phyloP scores from a whole-genome alignment of 2,797 vertebrate genomes.

The Sebastes trivittatus region DNA sequence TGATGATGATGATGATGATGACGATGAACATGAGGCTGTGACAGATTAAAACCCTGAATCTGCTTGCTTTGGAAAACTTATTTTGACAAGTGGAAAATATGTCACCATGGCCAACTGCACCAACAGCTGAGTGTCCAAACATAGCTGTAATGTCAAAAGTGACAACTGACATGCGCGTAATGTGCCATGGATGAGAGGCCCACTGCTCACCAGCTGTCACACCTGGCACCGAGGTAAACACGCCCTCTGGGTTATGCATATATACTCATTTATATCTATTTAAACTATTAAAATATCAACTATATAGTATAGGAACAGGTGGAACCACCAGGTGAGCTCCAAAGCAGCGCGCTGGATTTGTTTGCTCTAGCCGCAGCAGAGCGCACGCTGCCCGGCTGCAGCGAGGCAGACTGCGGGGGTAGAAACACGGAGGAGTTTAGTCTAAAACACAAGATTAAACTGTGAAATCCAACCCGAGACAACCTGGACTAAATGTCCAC shows the following conservation, averaged over 20 bases:
- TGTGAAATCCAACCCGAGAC: not conserved
- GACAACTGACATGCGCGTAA: slow-evolving; percentile 21
- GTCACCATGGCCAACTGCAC: not conserved
- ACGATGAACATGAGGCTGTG: not conserved
- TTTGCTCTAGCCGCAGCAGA: slow-evolving; percentile 41
- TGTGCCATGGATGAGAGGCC: not conserved
- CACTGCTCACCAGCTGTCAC: slow-evolving; percentile 42
- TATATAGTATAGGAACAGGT: fast-evolving
- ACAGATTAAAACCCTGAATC: not conserved
- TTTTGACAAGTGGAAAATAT: not conserved
- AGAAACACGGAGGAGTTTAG: not conserved
- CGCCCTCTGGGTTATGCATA: fast-evolving
- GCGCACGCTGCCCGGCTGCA: slow-evolving; percentile 31
- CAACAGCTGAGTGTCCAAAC: slow-evolving; percentile 65
- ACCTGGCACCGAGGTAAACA: slow-evolving; percentile 41
- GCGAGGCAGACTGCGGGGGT: slow-evolving; percentile 8
- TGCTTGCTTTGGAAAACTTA: not conserved
- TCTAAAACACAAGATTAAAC: not conserved
- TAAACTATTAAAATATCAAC: not conserved
- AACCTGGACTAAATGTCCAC: fast-evolving
- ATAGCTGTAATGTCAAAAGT: slow-evolving; percentile 53
- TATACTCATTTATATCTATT: fast-evolving
- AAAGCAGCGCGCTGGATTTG: slow-evolving; percentile 56
- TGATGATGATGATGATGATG: not conserved
- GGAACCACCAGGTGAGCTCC: not conserved